phyloP scores from a whole-genome alignment of 2,113 vertebrate species.

The Monarcha castaneiventris region DNA sequence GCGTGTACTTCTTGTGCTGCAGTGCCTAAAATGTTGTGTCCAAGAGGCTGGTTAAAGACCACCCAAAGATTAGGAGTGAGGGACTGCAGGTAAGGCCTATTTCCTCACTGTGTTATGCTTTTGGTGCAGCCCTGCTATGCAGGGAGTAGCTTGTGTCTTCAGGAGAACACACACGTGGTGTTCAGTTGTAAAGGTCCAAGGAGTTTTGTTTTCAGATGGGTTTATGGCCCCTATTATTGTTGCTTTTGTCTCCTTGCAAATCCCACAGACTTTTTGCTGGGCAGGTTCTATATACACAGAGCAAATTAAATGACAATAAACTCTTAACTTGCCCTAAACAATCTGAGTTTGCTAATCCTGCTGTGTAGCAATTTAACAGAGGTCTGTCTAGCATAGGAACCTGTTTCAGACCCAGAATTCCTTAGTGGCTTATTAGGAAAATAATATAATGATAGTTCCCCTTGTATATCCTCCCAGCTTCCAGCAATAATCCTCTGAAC shows the following conservation, averaged over 20 bases:
- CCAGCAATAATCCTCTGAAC: constrained; percentile 49
- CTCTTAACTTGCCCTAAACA: background rate
- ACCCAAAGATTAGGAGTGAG: background rate
- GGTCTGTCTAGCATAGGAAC: background rate
- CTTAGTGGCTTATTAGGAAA: background rate
- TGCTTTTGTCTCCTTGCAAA: background rate
- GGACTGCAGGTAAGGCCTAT: constrained; percentile 77
- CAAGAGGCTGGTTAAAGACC: constrained; percentile 63
- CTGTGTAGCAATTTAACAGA: background rate
- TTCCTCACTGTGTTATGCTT: background rate
- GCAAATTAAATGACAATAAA: background rate
- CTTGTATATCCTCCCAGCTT: constrained; percentile 18
- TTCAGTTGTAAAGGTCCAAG: background rate
- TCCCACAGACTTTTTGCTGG: background rate
- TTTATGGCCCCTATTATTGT: background rate
- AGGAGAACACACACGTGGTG: background rate
- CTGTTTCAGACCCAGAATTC: background rate
- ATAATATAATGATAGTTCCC: background rate
- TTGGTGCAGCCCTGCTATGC: background rate
- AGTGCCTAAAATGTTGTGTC: constrained; percentile 63
- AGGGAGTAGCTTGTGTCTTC: background rate
- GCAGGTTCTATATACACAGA: background rate
- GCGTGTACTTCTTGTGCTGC: constrained; percentile 79
- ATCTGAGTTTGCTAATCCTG: background rate
- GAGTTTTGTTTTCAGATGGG: background rate